Conservation (phyloP, 2,888 invertebrate genomes). For the Nebria salina region DNA sequence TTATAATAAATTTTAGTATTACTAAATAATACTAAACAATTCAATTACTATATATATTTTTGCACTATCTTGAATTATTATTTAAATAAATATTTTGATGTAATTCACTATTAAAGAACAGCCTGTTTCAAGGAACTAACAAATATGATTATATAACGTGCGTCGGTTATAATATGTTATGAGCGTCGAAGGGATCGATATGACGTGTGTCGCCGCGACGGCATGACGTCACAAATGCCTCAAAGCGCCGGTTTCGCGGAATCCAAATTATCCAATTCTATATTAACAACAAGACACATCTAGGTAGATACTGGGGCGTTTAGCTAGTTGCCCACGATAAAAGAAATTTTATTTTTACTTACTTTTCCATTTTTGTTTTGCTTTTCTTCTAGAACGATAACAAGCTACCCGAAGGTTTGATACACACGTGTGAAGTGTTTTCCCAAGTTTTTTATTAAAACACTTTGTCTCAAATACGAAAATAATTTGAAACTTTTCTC, state of each 20-base stretch:
- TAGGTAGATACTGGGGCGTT: not conserved
- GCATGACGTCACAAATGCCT: conserved; percentile 36
- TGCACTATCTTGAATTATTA: too few species aligned
- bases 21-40: too few species aligned
- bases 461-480: too few species aligned
- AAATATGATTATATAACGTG: conserved; percentile 10
- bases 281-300: not conserved
- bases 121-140: not conserved
- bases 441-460: too few species aligned
- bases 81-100: too few species aligned
- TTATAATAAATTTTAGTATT: too few species aligned
- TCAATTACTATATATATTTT: too few species aligned
- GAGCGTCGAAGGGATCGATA: conserved; percentile 31
- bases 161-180: not conserved
- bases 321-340: not conserved
- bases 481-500: too few species aligned
- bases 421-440: too few species aligned
- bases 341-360: conserved; percentile 15
- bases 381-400: not conserved
- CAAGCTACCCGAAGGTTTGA: not conserved
- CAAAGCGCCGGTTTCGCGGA: conserved; percentile 21
- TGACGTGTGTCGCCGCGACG: conserved; percentile 35
- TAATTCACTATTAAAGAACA: not conserved
- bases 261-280: conserved; percentile 28
- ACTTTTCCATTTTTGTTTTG: not conserved